Base-by-base conservation (phyloP, 2,113 vertebrate genomes). In the Hypocryptadius cinnamomeus region DNA sequence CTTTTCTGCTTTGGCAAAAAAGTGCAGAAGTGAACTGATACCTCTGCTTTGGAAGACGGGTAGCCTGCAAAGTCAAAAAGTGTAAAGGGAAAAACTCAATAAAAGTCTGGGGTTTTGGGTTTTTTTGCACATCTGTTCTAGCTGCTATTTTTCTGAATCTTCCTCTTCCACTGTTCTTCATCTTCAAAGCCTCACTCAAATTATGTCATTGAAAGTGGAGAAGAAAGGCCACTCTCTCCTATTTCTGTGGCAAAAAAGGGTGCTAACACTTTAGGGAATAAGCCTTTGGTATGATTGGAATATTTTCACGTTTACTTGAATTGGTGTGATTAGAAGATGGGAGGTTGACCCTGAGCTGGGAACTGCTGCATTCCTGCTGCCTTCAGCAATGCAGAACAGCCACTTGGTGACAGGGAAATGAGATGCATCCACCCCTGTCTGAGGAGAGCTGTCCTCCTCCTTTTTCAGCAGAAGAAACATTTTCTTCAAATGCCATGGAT, bases 271-370 rank as follows among this genome's bases (percentile, higher is more conserved):
- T 56, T 11, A 60, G 30, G 15, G 63, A 87, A 87, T 21, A 59
- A 69, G 10, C 7, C 25, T 82, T 31, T 89, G 69, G 18, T 84
- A 45, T 76, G 68, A 59, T 91, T 85, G 85, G 59, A 87, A 63
- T 76, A 70, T 92, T 92, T 92, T 79, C 59, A 70, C 13, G 12
- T 71, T 90, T 92, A 90, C 81, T 78, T 94, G 88, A 92, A 79
- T 61, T 19, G 45, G 23, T 33, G 54, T 92, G 85, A 85, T 91
- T 93, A 91, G 85, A 87, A 94, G 42, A 91, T 48, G 45, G 44
- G 88, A 91, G 31, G 18, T 20, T 95, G 88, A 87, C 66, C 51
- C 63, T 85, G 39, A 91, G 60, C 48, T 86, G 68, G 66, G 53
- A 86, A 85, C 66, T 15, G 22, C 39, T 73, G 39, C 8, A 4